Conservation (phyloP, 2,113 vertebrate species). For the Ageneiosus marmoratus region DNA sequence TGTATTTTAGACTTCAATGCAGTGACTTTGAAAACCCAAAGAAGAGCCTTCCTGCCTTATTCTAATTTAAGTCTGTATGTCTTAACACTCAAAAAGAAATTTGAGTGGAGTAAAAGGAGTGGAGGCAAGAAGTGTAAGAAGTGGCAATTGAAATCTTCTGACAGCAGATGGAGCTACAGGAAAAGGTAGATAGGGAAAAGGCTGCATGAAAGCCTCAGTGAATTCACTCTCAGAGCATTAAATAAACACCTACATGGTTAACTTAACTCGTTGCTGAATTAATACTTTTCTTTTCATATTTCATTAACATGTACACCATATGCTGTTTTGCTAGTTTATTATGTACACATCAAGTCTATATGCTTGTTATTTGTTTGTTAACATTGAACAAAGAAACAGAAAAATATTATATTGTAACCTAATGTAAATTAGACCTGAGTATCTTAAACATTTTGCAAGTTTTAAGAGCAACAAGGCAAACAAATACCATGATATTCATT, state of each 20-base stretch:
- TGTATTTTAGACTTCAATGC: background rate
- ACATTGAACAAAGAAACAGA: background rate
- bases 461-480: background rate
- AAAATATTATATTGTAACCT: background rate
- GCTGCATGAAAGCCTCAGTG: background rate
- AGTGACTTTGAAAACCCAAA: background rate
- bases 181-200: background rate
- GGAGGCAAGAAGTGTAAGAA: background rate
- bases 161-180: conserved; percentile 37
- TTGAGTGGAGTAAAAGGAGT: too few relatives aligned
- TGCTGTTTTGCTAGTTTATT: background rate
- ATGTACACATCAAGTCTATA: background rate
- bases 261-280: background rate
- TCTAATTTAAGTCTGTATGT: background rate
- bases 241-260: background rate
- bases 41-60: background rate
- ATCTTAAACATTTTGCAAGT: background rate
- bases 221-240: background rate
- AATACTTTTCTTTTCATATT: background rate
- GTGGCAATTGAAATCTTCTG: background rate
- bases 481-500: background rate
- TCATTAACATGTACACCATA: background rate
- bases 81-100: background rate
- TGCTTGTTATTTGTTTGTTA: background rate
- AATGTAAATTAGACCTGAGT: background rate